phyloP scores from a whole-genome alignment of 2,113 vertebrate species.

The Poeciliopsis retropinna region DNA sequence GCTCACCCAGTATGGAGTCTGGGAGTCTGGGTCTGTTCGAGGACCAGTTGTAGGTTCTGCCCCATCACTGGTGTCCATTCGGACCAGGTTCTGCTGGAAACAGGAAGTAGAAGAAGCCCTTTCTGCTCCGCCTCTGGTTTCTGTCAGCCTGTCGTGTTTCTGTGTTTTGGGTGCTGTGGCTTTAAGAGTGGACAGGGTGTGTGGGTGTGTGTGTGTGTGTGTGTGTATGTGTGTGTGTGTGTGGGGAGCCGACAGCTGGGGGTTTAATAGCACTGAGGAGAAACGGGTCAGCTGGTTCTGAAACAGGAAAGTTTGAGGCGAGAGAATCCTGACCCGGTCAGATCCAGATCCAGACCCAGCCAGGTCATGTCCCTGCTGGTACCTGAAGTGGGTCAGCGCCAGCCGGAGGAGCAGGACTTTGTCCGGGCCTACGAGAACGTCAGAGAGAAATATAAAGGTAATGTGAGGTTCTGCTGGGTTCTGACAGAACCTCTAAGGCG shows the following conservation, averaged over 20 bases:
- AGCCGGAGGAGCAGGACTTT: conserved; percentile 89
- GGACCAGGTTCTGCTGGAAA: conserved; percentile 27
- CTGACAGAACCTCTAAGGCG: background rate
- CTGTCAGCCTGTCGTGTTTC: conserved; percentile 19
- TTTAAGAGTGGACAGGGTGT: conserved; percentile 78
- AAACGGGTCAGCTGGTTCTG: conserved; percentile 4
- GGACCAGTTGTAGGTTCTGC: too few relatives aligned
- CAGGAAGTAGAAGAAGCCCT: conserved; percentile 57
- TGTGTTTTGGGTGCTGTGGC: conserved; percentile 64
- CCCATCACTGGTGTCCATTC: conserved; percentile 13
- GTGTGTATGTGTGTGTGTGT: conserved; percentile 14
- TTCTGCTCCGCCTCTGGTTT: background rate
- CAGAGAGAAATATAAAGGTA: conserved; percentile 93
- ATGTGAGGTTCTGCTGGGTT: conserved; percentile 9
- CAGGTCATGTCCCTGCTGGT: conserved; percentile 68
- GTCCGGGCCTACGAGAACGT: conserved; percentile 91
- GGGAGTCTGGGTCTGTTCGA: too few relatives aligned
- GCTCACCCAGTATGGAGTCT: too few relatives aligned
- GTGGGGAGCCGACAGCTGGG: conserved; percentile 50
- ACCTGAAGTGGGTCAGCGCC: conserved; percentile 70
- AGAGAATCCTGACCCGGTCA: background rate
- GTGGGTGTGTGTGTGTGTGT: conserved; percentile 62
- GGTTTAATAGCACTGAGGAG: background rate
- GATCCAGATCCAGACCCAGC: conserved; percentile 21
- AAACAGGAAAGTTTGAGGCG: conserved; percentile 25